Conservation (phyloP, 1,140 invertebrate genomes). For the Hestina assimilis region DNA sequence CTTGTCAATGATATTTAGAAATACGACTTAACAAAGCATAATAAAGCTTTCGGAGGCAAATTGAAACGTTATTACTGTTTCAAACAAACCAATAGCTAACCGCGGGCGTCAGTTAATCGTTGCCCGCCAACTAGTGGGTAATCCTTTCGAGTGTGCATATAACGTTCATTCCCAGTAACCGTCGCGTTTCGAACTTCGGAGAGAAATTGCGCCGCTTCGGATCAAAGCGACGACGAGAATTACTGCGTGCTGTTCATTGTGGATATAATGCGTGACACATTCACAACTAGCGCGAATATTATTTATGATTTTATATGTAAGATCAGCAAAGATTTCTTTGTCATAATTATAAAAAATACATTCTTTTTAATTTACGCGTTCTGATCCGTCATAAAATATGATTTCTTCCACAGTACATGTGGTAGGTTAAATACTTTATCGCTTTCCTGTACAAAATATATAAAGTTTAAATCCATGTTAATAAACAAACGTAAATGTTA, state of each 20-base stretch:
- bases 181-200: constrained; percentile 20
- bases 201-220: constrained; percentile 51
- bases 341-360: too few relatives aligned
- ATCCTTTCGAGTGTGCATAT: constrained; percentile 69
- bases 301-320: not conserved
- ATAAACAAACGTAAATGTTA: constrained; percentile 16
- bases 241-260: not conserved
- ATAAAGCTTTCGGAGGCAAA: constrained; percentile 11
- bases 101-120: constrained; percentile 60
- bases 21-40: not conserved
- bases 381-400: too few relatives aligned
- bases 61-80: constrained; percentile 33
- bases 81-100: constrained; percentile 60
- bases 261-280: constrained; percentile 12
- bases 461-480: not conserved
- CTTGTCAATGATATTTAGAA: constrained; percentile 1
- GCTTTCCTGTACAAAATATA: too few relatives aligned
- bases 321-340: too few relatives aligned
- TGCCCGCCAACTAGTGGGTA: constrained; percentile 58
- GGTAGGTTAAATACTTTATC: too few relatives aligned
- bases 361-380: too few relatives aligned
- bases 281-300: not conserved
- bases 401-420: too few relatives aligned
- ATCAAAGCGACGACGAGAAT: constrained; percentile 53
- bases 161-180: constrained; percentile 52